A percentile compares a stretch with the other conserved stretches of the same genome.
phyloP scores from a whole-genome alignment of 2,888 invertebrate species.

The Psococerastis gibbosa region DNA sequence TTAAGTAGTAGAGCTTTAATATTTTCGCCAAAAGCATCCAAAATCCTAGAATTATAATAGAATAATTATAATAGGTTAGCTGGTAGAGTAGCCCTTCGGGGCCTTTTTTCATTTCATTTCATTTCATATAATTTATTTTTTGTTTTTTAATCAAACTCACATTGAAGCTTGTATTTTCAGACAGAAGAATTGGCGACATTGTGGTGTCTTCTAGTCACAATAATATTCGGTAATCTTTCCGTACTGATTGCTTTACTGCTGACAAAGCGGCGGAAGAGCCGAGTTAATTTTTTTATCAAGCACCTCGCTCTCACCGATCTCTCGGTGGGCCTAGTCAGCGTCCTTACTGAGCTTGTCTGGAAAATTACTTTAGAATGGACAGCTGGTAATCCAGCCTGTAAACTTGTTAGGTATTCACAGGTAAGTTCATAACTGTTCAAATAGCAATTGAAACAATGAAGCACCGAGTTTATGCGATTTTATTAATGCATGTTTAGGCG shows the following conservation, averaged over 20 bases:
- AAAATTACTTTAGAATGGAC: constrained; percentile 77
- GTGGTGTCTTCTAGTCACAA: constrained; percentile 66
- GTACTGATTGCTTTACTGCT: constrained; percentile 69
- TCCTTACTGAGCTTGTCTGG: constrained; percentile 78
- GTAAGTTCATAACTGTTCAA: constrained; percentile 23
- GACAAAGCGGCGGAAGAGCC: constrained; percentile 68
- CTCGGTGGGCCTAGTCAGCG: constrained; percentile 70
- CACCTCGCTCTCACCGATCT: constrained; percentile 83
- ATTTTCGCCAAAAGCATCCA: too few relatives aligned
- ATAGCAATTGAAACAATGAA: too few relatives aligned
- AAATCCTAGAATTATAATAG: too few relatives aligned
- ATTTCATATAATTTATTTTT: too few relatives aligned
- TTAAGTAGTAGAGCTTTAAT: too few relatives aligned
- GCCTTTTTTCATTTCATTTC: too few relatives aligned
- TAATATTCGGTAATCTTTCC: constrained; percentile 69
- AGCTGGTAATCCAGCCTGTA: constrained; percentile 76
- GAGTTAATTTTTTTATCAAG: constrained; percentile 92
- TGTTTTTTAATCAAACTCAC: too few relatives aligned
- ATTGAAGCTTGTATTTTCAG: too few relatives aligned
- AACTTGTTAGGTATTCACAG: constrained; percentile 64
- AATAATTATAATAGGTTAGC: too few relatives aligned
- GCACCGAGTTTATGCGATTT: too few relatives aligned
- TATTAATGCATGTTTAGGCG: too few relatives aligned
- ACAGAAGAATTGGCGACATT: constrained; percentile 71
- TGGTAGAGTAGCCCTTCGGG: too few relatives aligned